phyloP scores from a whole-genome alignment of 30 jellyfish, hydroid and myxozoan species.

The Hydractinia symbiolongicarpus region DNA sequence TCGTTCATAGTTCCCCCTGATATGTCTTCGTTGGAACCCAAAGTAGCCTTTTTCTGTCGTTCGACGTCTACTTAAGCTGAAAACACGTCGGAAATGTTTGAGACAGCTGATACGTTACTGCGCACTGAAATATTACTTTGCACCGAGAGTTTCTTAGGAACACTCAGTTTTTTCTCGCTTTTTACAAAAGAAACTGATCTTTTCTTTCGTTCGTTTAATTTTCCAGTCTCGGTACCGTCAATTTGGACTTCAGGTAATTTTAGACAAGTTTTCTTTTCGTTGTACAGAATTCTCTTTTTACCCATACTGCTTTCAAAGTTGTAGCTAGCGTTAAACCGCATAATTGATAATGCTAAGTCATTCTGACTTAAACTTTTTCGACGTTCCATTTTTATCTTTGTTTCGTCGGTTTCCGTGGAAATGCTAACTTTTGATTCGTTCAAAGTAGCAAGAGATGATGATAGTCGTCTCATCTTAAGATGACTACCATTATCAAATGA shows the following conservation, averaged over 20 bases:
- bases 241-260: not conserved
- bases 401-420: not conserved
- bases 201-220: not conserved
- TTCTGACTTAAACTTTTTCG: constrained; percentile 15
- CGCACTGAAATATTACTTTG: constrained; percentile 1
- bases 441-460: constrained; percentile 1
- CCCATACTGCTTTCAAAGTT: not conserved
- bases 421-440: not conserved
- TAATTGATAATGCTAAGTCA: constrained; percentile 4
- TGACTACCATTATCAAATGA: constrained; percentile 12
- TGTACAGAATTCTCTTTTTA: not conserved
- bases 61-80: no score
- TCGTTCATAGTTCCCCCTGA: no score
- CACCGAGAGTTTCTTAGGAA: not conserved
- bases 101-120: not conserved
- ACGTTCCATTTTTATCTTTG: not conserved
- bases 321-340: not conserved
- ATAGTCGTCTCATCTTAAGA: not conserved
- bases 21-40: no score
- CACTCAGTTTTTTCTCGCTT: not conserved
- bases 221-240: not conserved
- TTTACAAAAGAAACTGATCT: not conserved
- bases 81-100: not conserved
- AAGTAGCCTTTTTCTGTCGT: no score
- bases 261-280: not conserved